These are phyloP conservation scores for Halcyon malimbica DNA, from an alignment of 2,113 vertebrate genomes.

Conservation along the genomic window DNA sequence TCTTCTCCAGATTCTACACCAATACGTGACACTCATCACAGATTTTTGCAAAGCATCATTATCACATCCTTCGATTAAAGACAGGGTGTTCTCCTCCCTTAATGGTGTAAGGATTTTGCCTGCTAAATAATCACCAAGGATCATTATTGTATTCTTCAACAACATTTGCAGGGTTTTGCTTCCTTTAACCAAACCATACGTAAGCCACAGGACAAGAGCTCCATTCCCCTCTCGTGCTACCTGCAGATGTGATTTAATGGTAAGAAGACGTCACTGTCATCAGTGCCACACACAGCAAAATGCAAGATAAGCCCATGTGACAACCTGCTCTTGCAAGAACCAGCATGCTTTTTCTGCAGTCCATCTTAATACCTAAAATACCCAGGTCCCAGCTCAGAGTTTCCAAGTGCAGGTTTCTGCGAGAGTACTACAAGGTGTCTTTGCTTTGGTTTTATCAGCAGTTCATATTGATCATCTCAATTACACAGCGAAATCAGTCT, in stretches of 20 bases:
- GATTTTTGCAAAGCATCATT: slow-evolving; percentile 7
- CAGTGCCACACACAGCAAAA: not conserved
- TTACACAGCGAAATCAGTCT: not conserved
- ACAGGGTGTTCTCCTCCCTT: slow-evolving; percentile 35
- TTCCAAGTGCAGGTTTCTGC: not conserved
- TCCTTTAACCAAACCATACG: not conserved
- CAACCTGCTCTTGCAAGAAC: not conserved
- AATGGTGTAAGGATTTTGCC: not conserved
- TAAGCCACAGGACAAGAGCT: not conserved
- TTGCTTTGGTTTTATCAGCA: not conserved
- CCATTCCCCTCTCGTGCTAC: not conserved
- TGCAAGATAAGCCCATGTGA: not conserved
- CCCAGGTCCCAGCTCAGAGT: not conserved
- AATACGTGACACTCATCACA: not conserved
- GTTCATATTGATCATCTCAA: not conserved
- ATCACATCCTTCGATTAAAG: slow-evolving; percentile 25
- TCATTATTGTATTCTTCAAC: not conserved
- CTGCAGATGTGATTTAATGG: not conserved
- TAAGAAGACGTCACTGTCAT: not conserved
- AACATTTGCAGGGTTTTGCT: not conserved
- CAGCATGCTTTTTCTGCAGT: not conserved
- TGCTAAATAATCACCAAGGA: not conserved
- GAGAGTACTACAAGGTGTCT: not conserved
- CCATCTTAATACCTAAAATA: not conserved
- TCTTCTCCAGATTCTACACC: not conserved